Base-by-base conservation (phyloP, 2,797 vertebrate genomes). In the Etheostoma nigrum region DNA sequence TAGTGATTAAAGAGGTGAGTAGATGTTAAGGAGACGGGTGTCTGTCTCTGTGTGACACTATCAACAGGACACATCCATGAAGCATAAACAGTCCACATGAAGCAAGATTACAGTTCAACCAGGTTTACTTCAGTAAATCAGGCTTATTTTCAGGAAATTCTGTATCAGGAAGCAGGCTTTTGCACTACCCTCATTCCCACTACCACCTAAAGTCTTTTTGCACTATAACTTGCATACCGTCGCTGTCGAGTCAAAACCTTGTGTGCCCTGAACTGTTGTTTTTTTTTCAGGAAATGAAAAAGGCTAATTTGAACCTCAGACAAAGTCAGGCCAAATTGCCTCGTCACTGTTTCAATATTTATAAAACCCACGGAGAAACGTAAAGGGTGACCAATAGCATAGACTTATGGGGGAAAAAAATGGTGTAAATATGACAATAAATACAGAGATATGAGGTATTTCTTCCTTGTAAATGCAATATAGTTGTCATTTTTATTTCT, bases 1-100 rank as follows among this genome's bases (percentile, higher is more conserved):
- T 4, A 16, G 42, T 84, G 70, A 84, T 90, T 88, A 80, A 85
- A 45, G 55, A 78, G 67, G 65, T 81, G 85, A 88, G 73, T 74
- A 61, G 67, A 78, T 19, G 33, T 55, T 12, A 59, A 64, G 12
- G 14, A 13, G 42, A 44, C 60, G 60, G 11, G 48, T 40, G 45
- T 52, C 69, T 65, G 81, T 81, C 36, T 53, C 42, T 48, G 36
- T 65, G 74, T 51, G 75, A 62, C 49, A 30, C 49, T 0, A 16
- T 40, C 49, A 47, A 14, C 47, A 62, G 64, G 65, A 74, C 49
- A 69, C 16, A 67, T 62, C 67, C 66, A 54, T 18, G 49, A 47
- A 25, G 59, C 52, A 21, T 2, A 42, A 62, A 62, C 45, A 53
- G 14, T 21, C 63, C 15, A 71, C 51, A 62, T 19, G 16, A 71